Conservation (phyloP, 2,797 vertebrate genomes). For the Chlorospingus semifuscus region DNA sequence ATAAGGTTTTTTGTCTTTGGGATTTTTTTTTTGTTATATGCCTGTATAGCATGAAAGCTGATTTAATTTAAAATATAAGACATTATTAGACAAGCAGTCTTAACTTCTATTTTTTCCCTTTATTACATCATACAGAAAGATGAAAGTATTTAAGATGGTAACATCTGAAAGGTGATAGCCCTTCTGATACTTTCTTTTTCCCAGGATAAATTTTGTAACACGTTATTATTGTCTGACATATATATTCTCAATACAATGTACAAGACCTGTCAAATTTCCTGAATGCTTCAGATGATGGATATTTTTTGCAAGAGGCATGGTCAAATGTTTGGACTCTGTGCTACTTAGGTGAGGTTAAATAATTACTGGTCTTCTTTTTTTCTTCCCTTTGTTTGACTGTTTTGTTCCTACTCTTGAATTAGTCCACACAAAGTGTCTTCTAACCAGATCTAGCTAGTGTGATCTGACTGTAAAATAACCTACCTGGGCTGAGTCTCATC, state of each 20-base stretch:
- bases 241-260: background rate
- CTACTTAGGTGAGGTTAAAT: background rate
- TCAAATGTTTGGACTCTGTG: background rate
- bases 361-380: background rate
- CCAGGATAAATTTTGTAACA: background rate
- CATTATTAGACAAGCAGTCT: background rate
- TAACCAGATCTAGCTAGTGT: background rate
- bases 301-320: background rate
- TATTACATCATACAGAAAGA: background rate
- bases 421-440: background rate
- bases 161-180: background rate
- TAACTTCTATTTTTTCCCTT: background rate
- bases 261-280: background rate
- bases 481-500: background rate
- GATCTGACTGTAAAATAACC: background rate
- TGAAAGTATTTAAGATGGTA: background rate
- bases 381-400: background rate
- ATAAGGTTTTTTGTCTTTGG: background rate
- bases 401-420: background rate
- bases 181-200: background rate
- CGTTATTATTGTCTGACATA: background rate
- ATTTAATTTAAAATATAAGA: background rate
- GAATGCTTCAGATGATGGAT: background rate
- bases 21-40: background rate
- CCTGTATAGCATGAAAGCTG: background rate